phyloP scores from a whole-genome alignment of 2,888 invertebrate genomes.

The Copidosoma aretas region DNA sequence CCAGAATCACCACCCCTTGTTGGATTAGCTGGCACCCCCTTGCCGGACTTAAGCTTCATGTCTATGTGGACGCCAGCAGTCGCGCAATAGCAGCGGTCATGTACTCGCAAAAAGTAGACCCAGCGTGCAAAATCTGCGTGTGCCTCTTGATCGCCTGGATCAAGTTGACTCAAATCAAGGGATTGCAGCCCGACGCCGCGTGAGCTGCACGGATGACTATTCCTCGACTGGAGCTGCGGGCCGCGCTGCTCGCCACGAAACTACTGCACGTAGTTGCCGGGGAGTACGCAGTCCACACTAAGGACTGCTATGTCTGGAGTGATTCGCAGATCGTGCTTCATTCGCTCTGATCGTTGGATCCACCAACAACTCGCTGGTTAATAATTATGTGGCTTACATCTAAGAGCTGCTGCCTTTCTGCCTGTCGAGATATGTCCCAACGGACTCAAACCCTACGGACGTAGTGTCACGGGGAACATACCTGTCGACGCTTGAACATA shows the following conservation, averaged over 20 bases:
- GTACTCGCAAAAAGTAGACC: neutral
- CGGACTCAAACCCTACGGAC: neutral
- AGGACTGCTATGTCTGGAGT: constrained; percentile 8
- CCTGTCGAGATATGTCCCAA: neutral
- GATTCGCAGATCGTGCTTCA: neutral
- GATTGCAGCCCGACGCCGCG: neutral
- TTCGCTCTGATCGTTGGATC: constrained; percentile 5
- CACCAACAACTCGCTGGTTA: neutral
- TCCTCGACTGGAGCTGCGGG: constrained; percentile 10
- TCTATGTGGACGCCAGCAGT: neutral
- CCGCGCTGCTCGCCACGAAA: constrained; percentile 4
- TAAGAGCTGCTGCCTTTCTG: constrained; percentile 4
- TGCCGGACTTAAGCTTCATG: neutral
- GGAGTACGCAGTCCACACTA: neutral
- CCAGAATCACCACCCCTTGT: too few relatives aligned
- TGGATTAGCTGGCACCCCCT: too few relatives aligned
- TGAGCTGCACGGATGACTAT: constrained; percentile 4
- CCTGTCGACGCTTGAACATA: too few relatives aligned
- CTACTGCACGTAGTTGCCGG: neutral
- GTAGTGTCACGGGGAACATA: neutral
- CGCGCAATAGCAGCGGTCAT: neutral
- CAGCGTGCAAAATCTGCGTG: neutral
- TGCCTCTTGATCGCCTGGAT: neutral
- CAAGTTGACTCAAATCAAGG: neutral
- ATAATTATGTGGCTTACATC: constrained; percentile 8